These are phyloP conservation scores for Sialia sialis DNA, from an alignment of 2,113 vertebrate genomes.

Conservation along the genomic window DNA sequence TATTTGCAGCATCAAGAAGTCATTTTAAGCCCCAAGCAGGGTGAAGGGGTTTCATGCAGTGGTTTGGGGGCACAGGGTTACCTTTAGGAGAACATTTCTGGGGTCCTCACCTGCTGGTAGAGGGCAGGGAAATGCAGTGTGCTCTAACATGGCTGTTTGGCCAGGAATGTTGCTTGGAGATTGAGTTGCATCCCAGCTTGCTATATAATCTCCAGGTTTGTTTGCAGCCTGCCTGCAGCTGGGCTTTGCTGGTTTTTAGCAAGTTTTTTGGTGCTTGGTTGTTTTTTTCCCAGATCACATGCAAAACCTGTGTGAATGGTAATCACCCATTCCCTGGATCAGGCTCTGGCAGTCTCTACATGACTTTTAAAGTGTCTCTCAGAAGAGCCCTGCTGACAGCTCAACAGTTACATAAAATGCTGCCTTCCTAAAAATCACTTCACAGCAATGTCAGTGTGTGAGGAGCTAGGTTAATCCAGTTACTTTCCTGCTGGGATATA, in stretches of 20 bases:
- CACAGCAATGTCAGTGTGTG: neutral
- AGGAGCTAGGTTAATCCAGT: neutral
- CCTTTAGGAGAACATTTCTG: neutral
- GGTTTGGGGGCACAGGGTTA: neutral
- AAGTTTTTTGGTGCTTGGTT: neutral
- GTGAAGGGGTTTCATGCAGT: neutral
- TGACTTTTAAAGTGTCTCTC: constrained; percentile 15
- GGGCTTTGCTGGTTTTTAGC: neutral
- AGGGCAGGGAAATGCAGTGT: neutral
- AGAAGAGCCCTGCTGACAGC: constrained; percentile 7
- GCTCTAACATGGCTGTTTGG: neutral
- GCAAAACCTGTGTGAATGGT: neutral
- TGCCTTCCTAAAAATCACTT: constrained; percentile 25
- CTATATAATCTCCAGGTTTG: neutral
- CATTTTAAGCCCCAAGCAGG: neutral
- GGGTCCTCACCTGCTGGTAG: fast-evolving
- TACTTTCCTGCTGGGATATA: neutral
- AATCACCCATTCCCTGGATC: neutral
- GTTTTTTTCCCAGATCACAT: neutral
- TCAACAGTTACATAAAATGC: neutral
- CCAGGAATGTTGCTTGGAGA: neutral
- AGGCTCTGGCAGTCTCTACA: neutral
- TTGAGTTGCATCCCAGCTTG: neutral
- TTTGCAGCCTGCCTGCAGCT: neutral
- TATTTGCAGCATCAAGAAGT: neutral